Conservation (phyloP, 2,797 vertebrate species). For the Amblyopsis hoosieri region DNA sequence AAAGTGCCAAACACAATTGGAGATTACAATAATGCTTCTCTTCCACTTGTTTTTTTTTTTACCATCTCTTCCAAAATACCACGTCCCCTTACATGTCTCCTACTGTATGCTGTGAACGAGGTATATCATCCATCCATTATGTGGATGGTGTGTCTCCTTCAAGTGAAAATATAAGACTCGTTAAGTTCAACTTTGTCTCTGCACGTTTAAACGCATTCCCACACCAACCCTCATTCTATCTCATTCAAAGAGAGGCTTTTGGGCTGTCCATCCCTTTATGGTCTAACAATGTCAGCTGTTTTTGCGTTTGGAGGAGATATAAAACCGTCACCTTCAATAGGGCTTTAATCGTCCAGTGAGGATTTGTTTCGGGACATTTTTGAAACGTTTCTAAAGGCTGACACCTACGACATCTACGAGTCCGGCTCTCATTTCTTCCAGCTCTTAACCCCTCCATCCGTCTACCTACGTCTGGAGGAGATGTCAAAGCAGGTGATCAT, state of each 20-base stretch:
- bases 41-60: conserved; percentile 20
- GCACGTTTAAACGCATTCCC: background rate
- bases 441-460: conserved; percentile 1
- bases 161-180: conserved; percentile 2
- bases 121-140: conserved; percentile 1
- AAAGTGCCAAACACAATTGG: conserved; percentile 48
- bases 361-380: conserved; percentile 1
- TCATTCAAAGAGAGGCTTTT: background rate
- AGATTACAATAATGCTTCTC: conserved; percentile 18
- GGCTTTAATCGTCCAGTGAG: background rate
- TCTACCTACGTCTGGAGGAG: conserved; percentile 88
- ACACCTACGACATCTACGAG: conserved; percentile 16
- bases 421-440: conserved; percentile 9
- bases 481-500: conserved; percentile 99
- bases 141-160: conserved; percentile 13
- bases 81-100: conserved; percentile 33
- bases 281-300: background rate
- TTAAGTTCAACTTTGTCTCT: conserved; percentile 7
- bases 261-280: conserved; percentile 12
- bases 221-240: conserved; percentile 9
- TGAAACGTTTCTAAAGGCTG: conserved; percentile 7
- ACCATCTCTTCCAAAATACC: conserved; percentile 26
- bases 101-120: conserved; percentile 17
- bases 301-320: too few relatives aligned
- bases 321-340: too few relatives aligned